Conservation (phyloP, 2,113 vertebrate genomes). For the Nyctibius bracteatus region DNA sequence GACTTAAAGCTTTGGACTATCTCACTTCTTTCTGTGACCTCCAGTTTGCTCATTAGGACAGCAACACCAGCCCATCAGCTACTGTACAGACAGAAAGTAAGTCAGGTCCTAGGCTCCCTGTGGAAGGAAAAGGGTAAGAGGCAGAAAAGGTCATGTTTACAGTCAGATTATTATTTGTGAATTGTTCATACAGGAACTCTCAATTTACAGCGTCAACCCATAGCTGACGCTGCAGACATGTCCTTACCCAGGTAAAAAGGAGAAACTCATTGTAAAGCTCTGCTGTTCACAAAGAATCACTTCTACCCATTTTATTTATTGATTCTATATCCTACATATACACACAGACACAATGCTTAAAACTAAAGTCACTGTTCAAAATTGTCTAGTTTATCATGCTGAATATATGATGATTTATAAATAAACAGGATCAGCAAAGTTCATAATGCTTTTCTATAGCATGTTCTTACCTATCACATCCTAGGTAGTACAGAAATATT, state of each 20-base stretch:
- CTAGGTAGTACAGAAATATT: not conserved
- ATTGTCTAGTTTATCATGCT: not conserved
- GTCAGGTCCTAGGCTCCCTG: not conserved
- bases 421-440: not conserved
- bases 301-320: not conserved
- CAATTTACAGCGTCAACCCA: not conserved
- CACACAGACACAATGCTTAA: not conserved
- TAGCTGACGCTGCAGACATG: not conserved
- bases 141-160: not conserved
- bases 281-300: not conserved
- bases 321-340: not conserved
- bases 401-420: not conserved
- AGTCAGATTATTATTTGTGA: not conserved
- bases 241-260: not conserved
- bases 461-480: not conserved
- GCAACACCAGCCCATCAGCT: not conserved
- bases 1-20: not conserved
- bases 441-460: not conserved
- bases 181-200: not conserved
- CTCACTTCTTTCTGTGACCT: not conserved
- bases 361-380: not conserved
- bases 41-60: not conserved
- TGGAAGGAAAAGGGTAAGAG: not conserved
- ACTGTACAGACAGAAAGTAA: not conserved
- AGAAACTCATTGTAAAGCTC: not conserved